Evolutionary conservation across 2,113 vertebrate genomes (phyloP).

Genomic region (Hippocampus zosterae): DNA sequence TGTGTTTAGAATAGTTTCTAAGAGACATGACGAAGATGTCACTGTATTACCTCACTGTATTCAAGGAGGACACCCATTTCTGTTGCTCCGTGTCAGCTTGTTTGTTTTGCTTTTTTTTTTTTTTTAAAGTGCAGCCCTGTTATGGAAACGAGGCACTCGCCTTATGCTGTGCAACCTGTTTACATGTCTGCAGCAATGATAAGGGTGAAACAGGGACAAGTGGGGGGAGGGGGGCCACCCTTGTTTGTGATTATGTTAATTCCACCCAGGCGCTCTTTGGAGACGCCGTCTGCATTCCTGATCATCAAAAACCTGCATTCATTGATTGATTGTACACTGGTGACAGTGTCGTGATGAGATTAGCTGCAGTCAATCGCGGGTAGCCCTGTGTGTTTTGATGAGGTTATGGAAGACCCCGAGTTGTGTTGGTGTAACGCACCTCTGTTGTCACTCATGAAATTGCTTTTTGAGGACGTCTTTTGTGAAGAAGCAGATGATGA

Average conservation of each 20-base stretch:
- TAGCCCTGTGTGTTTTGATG: conserved; percentile 38
- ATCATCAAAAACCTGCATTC: conserved; percentile 4
- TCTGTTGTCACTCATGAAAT: conserved; percentile 13
- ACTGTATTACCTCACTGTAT: conserved; percentile 22
- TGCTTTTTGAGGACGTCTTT: conserved; percentile 10
- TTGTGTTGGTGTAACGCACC: conserved; percentile 22
- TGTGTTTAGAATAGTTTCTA: conserved; percentile 8
- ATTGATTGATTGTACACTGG: conserved; percentile 23
- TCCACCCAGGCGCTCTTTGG: conserved; percentile 21
- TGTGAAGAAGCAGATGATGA: conserved; percentile 39
- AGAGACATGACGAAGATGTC: conserved; percentile 49
- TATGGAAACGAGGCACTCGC: conserved; percentile 47
- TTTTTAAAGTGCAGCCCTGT: conserved; percentile 35
- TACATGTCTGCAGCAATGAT: conserved; percentile 47
- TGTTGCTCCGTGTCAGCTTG: conserved; percentile 34
- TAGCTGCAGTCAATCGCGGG: conserved; percentile 44
- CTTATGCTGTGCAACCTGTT: conserved; percentile 58
- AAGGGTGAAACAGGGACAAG: conserved; percentile 40
- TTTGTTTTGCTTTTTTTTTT: conserved; percentile 2
- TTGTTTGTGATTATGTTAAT: conserved; percentile 43
- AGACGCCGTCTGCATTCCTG: conserved; percentile 11
- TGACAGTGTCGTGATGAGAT: conserved; percentile 48
- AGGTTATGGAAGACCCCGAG: conserved; percentile 38
- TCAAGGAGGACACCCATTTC: conserved; percentile 14
- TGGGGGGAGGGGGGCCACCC: conserved; percentile 17